These are phyloP conservation scores for Pitangus sulphuratus DNA, from an alignment of 2,797 vertebrate genomes.

Conservation along the genomic window DNA sequence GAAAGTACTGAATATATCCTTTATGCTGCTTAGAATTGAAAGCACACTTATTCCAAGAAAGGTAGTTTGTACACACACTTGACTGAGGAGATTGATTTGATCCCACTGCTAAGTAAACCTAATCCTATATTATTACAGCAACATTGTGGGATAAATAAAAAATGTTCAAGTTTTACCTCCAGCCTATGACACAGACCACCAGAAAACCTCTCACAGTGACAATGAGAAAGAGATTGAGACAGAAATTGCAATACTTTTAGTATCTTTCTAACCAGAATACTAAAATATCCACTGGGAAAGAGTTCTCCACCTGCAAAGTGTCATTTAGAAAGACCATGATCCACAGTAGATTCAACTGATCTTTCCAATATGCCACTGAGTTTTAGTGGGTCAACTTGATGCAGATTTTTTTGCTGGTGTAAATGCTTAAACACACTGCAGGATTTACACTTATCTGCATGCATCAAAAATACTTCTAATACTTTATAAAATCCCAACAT, in stretches of 20 bases:
- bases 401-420: neutral
- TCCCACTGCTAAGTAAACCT: neutral
- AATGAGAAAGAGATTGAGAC: neutral
- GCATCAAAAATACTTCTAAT: neutral
- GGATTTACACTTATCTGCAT: neutral
- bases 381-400: neutral
- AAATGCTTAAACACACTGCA: neutral
- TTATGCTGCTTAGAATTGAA: neutral
- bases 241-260: neutral
- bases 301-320: neutral
- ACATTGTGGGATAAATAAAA: neutral
- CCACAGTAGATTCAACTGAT: neutral
- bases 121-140: neutral
- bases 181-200: neutral
- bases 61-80: neutral
- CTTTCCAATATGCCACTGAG: neutral
- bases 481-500: neutral
- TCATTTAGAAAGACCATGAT: neutral
- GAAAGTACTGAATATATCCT: neutral
- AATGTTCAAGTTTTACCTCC: neutral
- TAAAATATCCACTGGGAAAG: neutral
- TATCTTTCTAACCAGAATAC: neutral
- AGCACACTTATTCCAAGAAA: neutral
- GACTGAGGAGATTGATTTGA: neutral
- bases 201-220: neutral